Evolutionary conservation across 2,888 invertebrate genomes (phyloP), one percentile per base, ranked within the genome.

Genomic region (Cheilosia vernalis): DNA sequence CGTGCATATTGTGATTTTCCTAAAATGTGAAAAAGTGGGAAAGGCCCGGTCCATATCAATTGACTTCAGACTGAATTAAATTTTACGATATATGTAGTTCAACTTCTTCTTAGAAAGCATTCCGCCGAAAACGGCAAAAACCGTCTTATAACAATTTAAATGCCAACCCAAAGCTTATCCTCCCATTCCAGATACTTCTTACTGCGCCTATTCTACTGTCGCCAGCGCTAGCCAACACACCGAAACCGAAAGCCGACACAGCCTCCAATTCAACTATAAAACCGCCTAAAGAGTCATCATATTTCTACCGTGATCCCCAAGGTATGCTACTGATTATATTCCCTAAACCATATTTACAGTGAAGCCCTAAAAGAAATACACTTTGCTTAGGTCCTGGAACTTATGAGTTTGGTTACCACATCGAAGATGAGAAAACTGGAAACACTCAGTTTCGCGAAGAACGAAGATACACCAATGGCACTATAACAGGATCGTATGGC

Each of bases 391-490:
- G 94, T 40, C 93, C 94, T 21, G 95, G 95, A 21, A 94, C 95
- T 0, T 96, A 96, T 89, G 94, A 95, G 0, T 96, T 95, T 89
- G 95, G 96, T 15, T 96, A 95, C 89, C 95, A 96, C 88, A 92
- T 95, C 7, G 93, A 94, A 47, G 96, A 96, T 89, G 92, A 94
- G 0, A 90, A 90, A 7, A 94, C 93, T 3, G 94, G 95, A 13
- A 96, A 96, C 88, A 93, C 93, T 6, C 96, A 96, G 89, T 96
- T 94, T 89, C 93, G 96, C 4, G 94, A 94, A 64, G 96, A 96
- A 89, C 94, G 95, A 87, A 93, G 95, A 40, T 94, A 94, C 84
- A 90, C 94, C 0, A 96, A 96, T 90, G 96, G 96, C 21, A 95
- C 95, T 3, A 94, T 96, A 0, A 92, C 93, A 0, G 96, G 96